Evolutionary conservation across 2,888 invertebrate genomes (phyloP).

Genomic region (Cremastinae sp.): DNA sequence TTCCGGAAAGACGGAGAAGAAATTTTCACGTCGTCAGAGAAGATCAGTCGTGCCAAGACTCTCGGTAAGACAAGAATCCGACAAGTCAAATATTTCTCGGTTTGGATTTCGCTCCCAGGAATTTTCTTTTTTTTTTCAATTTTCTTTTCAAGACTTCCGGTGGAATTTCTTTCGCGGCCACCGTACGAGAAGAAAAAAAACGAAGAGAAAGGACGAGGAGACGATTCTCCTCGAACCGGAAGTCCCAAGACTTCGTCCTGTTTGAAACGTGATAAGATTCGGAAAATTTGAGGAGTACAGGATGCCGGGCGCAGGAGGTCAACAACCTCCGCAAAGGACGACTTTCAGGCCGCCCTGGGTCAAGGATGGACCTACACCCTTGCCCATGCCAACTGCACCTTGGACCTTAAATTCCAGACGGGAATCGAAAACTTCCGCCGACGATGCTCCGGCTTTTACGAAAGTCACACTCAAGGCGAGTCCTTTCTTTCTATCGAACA

Average conservation of each 20-base stretch:
- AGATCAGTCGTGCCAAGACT: constrained; percentile 34
- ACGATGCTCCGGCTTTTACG: constrained; percentile 77
- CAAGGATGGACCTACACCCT: constrained; percentile 84
- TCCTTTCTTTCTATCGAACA: too few relatives aligned
- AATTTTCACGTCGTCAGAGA: constrained; percentile 22
- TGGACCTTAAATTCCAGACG: constrained; percentile 83
- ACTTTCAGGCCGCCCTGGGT: constrained; percentile 89
- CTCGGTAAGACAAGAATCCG: constrained; percentile 15
- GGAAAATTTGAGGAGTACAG: constrained; percentile 45
- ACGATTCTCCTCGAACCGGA: too few relatives aligned
- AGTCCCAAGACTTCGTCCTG: too few relatives aligned
- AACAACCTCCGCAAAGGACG: constrained; percentile 82
- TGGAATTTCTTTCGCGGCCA: constrained; percentile 9
- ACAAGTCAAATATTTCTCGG: constrained; percentile 9
- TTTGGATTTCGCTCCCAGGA: neutral
- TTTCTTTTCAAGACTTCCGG: neutral
- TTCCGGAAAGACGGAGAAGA: constrained; percentile 58
- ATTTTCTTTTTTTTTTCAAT: neutral
- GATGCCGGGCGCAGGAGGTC: constrained; percentile 81
- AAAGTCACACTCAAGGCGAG: constrained; percentile 77
- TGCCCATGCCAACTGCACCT: constrained; percentile 83
- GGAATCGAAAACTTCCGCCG: constrained; percentile 74
- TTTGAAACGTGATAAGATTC: neutral
- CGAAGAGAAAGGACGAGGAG: neutral
- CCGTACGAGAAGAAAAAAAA: constrained; percentile 3